phyloP scores from a whole-genome alignment of 2,797 vertebrate species.

The Lemur catta region DNA sequence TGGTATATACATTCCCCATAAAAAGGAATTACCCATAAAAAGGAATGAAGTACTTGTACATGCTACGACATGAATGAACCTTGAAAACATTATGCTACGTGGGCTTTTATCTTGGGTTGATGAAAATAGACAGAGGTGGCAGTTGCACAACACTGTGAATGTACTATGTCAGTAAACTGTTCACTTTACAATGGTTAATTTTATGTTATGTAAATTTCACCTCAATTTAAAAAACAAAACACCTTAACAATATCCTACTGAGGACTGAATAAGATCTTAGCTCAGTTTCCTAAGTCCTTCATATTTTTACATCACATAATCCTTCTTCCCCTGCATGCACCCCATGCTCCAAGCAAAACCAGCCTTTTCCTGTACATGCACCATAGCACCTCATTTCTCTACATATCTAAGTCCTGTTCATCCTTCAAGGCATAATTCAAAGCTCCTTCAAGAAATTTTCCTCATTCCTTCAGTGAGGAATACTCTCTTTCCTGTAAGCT shows the following conservation, averaged over 20 bases:
- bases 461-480: not conserved
- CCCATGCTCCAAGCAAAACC: not conserved
- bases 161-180: no score
- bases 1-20: no score
- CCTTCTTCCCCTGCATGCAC: not conserved
- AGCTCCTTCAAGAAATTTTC: not conserved
- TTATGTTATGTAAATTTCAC: no score
- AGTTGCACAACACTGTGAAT: no score
- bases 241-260: not conserved
- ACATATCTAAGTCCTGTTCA: not conserved
- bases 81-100: no score
- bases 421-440: not conserved
- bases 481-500: not conserved
- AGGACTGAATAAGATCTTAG: not conserved
- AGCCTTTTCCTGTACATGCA: not conserved
- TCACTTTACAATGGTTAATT: no score
- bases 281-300: not conserved
- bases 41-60: no score
- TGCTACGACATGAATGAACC: no score
- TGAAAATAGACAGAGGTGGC: no score
- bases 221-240: not conserved
- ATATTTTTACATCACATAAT: not conserved
- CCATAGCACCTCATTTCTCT: not conserved
- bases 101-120: no score
- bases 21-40: no score